These are phyloP conservation scores for Carpatolechia fugitivella DNA, from an alignment of 2,888 invertebrate genomes.

Conservation along the genomic window DNA sequence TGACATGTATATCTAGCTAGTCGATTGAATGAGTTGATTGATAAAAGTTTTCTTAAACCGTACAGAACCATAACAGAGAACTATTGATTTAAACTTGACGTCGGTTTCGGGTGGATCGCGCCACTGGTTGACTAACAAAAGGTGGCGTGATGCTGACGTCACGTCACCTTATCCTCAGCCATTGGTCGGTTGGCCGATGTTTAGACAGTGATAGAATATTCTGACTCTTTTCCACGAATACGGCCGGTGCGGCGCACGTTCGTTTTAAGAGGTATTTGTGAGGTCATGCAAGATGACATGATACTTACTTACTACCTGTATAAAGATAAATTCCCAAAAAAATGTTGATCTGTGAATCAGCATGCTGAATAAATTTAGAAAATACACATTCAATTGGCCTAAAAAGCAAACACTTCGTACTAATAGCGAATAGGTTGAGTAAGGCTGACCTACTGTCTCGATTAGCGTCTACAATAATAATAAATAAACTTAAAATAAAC, in stretches of 20 bases:
- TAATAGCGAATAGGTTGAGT: too few relatives aligned
- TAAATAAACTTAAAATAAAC: too few relatives aligned
- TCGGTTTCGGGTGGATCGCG: conserved; percentile 59
- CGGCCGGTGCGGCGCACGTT: neutral
- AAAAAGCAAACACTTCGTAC: too few relatives aligned
- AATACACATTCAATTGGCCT: too few relatives aligned
- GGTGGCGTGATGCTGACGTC: conserved; percentile 79
- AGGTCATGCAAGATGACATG: conserved; percentile 11
- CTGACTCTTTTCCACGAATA: conserved; percentile 15
- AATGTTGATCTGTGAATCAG: neutral
- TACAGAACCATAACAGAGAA: neutral
- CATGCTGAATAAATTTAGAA: neutral
- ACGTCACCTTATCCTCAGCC: conserved; percentile 67
- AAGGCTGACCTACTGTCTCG: too few relatives aligned
- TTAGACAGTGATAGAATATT: conserved; percentile 23
- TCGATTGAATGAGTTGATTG: neutral
- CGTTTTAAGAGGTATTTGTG: neutral
- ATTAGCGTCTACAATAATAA: too few relatives aligned
- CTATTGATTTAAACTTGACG: conserved; percentile 15
- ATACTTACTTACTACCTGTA: too few relatives aligned
- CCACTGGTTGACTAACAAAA: conserved; percentile 66
- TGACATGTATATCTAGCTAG: too few relatives aligned
- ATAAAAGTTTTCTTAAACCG: neutral
- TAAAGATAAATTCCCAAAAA: conserved; percentile 1
- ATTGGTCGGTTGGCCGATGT: conserved; percentile 55